Evolutionary conservation across 2,888 invertebrate species (phyloP), one percentile per base, ranked within the genome.

Genomic region (Dryomyza anilis): DNA sequence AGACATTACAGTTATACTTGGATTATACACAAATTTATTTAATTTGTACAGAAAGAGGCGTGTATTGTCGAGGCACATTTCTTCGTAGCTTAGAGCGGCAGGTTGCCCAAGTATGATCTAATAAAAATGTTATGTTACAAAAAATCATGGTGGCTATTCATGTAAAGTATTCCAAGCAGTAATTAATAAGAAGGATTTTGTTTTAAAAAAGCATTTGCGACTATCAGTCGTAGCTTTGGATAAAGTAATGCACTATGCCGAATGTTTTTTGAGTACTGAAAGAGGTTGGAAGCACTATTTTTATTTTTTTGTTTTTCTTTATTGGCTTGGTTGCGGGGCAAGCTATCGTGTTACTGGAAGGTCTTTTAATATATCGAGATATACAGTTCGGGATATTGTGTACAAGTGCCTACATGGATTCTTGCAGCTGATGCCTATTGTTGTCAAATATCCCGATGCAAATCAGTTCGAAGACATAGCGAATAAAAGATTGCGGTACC

Each of bases 241-340:
- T 6, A 14, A 10, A 21, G 50, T 50, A 21, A 12, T 23, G 16
- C 21, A 21, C 23, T 50, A 50, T 50, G 7, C 23, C 12, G 23
- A n/a, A 50, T 3, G 25, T 16, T 16, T 50, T 50, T 14, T 50
- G 8, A 50, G 23, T 12, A 50, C 50, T n/a, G 6, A 50, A 10
- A 50, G 12, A 25, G 50, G 50, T 4, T 50, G 50, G 23, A 50
- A 25, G 23, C 25, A 25, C 14, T n/a, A 50, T 23, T 50, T 50
- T 23, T 23, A 50, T 50, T 7, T 50, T 7, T 21, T 25, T 14
- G 50, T 50, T 6, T 50, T 50, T 14, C 50, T 50, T 19, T 50
- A 50, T 23, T 50, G 50, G 50, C 50, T 50, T 50, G 50, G 50
- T 23, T 50, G 50, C 7, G 50, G 50, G 12, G 50, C 50, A 50